A percentile compares a stretch with the other conserved stretches of the same genome.
These are phyloP conservation scores for Indicator indicator DNA, from an alignment of 2,113 vertebrate species.

Conservation along the genomic window DNA sequence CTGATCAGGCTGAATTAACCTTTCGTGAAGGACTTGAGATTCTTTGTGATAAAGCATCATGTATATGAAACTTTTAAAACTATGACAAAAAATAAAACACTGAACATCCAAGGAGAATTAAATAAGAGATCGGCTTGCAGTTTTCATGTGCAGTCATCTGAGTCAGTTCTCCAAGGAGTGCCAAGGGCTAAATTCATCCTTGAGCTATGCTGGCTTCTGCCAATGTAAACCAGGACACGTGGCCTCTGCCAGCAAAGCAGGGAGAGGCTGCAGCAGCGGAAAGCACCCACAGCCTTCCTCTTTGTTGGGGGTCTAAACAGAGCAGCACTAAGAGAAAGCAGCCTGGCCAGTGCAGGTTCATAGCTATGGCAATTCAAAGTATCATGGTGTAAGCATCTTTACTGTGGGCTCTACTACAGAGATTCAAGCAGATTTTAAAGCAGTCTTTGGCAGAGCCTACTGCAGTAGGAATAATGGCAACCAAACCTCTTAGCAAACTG, in stretches of 20 bases:
- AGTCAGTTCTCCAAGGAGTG: constrained; percentile 63
- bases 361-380: background rate
- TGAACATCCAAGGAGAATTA: constrained; percentile 15
- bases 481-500: background rate
- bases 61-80: background rate
- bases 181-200: constrained; percentile 69
- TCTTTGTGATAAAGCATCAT: background rate
- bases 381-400: background rate
- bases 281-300: constrained; percentile 42
- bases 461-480: background rate
- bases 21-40: background rate
- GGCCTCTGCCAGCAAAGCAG: constrained; percentile 54
- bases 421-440: background rate
- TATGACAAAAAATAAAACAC: background rate
- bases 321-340: background rate
- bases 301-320: constrained; percentile 41
- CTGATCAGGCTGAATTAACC: background rate
- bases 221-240: constrained; percentile 63
- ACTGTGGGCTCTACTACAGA: background rate
- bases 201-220: constrained; percentile 61
- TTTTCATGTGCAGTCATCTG: constrained; percentile 65
- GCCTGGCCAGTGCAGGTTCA: background rate
- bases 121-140: constrained; percentile 49
- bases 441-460: background rate
- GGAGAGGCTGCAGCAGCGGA: constrained; percentile 36